Conservation (phyloP, 2,888 invertebrate genomes). For the Ennomos quercinarius region DNA sequence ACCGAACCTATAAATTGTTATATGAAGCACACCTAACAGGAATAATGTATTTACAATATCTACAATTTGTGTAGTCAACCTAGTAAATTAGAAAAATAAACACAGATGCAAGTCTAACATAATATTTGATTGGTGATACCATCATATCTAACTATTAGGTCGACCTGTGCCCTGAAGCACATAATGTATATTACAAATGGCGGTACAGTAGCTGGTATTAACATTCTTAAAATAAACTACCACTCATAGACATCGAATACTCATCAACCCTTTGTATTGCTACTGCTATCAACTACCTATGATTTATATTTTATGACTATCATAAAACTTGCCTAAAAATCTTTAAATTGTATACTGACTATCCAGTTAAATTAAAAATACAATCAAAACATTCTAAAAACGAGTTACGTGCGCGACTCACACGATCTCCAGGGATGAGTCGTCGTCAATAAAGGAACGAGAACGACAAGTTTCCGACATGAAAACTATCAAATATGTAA, state of each 20-base stretch:
- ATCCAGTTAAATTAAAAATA: too few relatives aligned
- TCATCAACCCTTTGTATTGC: conserved; percentile 4
- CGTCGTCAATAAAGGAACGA: too few relatives aligned
- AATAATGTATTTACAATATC: conserved; percentile 18
- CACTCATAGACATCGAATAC: conserved; percentile 2
- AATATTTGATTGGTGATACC: neutral
- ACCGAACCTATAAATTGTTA: conserved; percentile 1
- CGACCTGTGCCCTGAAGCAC: neutral
- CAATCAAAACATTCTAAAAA: too few relatives aligned
- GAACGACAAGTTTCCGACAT: too few relatives aligned
- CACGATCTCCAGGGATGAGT: too few relatives aligned
- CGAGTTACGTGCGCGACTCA: too few relatives aligned
- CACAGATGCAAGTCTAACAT: neutral
- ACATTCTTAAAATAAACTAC: neutral
- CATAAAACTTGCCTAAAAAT: neutral
- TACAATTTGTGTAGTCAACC: conserved; percentile 16
- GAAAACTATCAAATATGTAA: too few relatives aligned
- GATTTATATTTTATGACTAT: conserved; percentile 6
- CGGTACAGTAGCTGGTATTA: conserved; percentile 28
- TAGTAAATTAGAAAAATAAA: conserved; percentile 9
- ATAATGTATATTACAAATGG: conserved; percentile 24
- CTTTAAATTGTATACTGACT: too few relatives aligned
- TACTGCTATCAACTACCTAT: too few relatives aligned
- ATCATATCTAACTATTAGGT: neutral
- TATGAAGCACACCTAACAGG: neutral